Evolutionary conservation across 2,113 vertebrate genomes (phyloP).

Genomic region (Hemicordylus capensis): DNA sequence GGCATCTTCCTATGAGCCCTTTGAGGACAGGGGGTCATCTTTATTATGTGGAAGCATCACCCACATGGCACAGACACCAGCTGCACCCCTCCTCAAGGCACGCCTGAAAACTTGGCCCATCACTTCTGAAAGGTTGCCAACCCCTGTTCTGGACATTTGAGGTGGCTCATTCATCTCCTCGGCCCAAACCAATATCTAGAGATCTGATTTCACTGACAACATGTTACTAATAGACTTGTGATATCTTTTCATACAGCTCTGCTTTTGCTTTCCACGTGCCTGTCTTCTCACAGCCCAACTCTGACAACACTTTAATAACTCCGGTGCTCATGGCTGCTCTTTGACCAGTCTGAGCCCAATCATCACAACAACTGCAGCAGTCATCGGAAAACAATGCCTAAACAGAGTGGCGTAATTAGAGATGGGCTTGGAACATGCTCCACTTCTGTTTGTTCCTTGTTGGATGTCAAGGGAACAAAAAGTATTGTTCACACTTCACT

Average conservation of each 20-base stretch:
- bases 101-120: too few relatives aligned
- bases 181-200: background rate
- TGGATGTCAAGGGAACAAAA: background rate
- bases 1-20: too few relatives aligned
- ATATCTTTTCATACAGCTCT: too few relatives aligned
- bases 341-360: conserved; percentile 29
- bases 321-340: conserved; percentile 15
- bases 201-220: background rate
- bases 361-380: conserved; percentile 20
- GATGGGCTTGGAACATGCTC: conserved; percentile 21
- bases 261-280: too few relatives aligned
- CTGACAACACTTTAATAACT: background rate
- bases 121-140: too few relatives aligned
- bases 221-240: background rate
- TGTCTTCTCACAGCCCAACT: background rate
- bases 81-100: too few relatives aligned
- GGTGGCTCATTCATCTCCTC: too few relatives aligned
- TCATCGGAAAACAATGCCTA: conserved; percentile 39
- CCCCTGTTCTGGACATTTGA: too few relatives aligned
- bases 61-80: too few relatives aligned
- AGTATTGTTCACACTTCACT: conserved; percentile 41
- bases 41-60: too few relatives aligned
- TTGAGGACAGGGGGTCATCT: too few relatives aligned
- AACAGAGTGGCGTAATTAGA: conserved; percentile 31
- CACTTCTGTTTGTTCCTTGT: background rate